Conservation (phyloP, 2,888 invertebrate species). For the Chymomyza fuscimana region DNA sequence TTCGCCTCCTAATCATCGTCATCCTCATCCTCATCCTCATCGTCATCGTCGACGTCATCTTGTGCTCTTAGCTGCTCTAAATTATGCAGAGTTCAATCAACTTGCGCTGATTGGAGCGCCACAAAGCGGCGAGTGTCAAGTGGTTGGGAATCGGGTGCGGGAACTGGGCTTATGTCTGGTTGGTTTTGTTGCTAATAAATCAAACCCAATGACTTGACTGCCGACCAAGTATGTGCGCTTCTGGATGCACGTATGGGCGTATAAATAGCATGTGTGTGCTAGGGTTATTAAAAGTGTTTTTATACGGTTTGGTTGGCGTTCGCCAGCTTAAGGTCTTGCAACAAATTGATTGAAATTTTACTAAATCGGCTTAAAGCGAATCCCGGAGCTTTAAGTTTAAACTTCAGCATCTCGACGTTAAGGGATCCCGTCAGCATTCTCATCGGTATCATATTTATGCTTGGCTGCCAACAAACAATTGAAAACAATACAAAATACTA, state of each 20-base stretch:
- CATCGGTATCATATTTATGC: constrained; percentile 72
- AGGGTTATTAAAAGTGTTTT: constrained; percentile 48
- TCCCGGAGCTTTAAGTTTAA: constrained; percentile 22
- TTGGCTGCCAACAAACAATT: constrained; percentile 74
- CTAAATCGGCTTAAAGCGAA: neutral
- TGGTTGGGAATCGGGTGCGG: constrained; percentile 11
- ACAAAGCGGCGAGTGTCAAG: constrained; percentile 59
- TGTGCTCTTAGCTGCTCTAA: constrained; percentile 41
- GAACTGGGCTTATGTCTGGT: constrained; percentile 3
- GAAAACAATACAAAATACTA: constrained; percentile 73
- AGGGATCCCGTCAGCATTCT: constrained; percentile 34
- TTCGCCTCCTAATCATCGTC: neutral
- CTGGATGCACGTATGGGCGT: constrained; percentile 11
- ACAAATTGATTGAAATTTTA: constrained; percentile 41
- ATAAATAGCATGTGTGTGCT: neutral
- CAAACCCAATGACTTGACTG: constrained; percentile 33
- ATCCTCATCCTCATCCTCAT: too few relatives aligned
- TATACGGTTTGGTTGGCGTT: constrained; percentile 46
- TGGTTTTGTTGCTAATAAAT: constrained; percentile 41
- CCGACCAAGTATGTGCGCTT: neutral
- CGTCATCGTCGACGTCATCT: constrained; percentile 19
- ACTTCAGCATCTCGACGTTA: constrained; percentile 25
- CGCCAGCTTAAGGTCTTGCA: constrained; percentile 34
- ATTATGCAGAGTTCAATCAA: constrained; percentile 64
- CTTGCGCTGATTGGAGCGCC: constrained; percentile 58